Evolutionary conservation across 2,797 vertebrate genomes (phyloP).

Genomic region (Paedocypris micromegethes): DNA sequence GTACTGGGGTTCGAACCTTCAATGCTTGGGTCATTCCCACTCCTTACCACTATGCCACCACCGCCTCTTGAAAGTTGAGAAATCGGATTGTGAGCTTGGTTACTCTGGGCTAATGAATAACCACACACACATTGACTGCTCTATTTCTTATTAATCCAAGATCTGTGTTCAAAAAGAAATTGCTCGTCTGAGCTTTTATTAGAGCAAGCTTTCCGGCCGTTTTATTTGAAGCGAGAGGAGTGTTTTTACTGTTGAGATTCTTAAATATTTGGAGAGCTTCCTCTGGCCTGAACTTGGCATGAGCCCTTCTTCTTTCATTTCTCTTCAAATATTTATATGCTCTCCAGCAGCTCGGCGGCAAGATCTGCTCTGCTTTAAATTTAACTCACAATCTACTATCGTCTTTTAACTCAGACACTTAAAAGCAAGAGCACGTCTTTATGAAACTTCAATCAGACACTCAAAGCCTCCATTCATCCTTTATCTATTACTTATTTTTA

Average conservation of each 20-base stretch:
- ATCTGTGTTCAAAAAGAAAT: constrained; percentile 33
- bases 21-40: too few relatives aligned
- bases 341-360: constrained; percentile 32
- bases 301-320: constrained; percentile 38
- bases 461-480: too few relatives aligned
- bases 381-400: constrained; percentile 1
- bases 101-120: constrained; percentile 33
- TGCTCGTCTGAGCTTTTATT: constrained; percentile 35
- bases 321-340: constrained; percentile 49
- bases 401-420: too few relatives aligned
- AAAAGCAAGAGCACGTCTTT: too few relatives aligned
- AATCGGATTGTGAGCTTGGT: neutral
- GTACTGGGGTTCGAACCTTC: too few relatives aligned
- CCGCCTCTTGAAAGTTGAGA: too few relatives aligned
- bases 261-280: constrained; percentile 48
- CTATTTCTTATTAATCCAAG: constrained; percentile 31
- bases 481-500: too few relatives aligned
- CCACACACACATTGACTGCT: constrained; percentile 22
- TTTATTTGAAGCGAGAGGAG: constrained; percentile 41
- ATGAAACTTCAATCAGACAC: too few relatives aligned
- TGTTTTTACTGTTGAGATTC: constrained; percentile 41
- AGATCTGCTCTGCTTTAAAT: constrained; percentile 24
- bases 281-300: constrained; percentile 42
- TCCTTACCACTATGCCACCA: too few relatives aligned
- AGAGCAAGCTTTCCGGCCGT: constrained; percentile 24